These are phyloP conservation scores for Pterostichus niger DNA, from an alignment of 2,888 invertebrate genomes.

Conservation along the genomic window DNA sequence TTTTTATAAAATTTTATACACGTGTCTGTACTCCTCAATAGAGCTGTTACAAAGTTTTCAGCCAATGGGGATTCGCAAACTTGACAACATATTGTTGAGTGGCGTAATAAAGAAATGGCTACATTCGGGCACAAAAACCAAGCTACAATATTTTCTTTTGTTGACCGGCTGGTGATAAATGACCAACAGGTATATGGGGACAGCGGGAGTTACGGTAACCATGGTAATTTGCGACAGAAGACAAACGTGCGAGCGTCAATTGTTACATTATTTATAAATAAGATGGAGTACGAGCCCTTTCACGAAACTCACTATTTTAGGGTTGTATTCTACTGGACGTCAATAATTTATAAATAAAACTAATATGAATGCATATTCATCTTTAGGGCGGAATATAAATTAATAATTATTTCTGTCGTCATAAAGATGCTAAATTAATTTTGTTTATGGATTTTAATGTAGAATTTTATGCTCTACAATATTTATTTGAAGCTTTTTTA, in stretches of 20 bases:
- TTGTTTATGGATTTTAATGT: no score
- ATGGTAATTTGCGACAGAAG: constrained; percentile 60
- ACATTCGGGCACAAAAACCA: not conserved
- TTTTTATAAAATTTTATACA: constrained; percentile 31
- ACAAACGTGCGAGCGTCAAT: constrained; percentile 55
- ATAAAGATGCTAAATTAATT: no score
- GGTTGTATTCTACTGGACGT: no score
- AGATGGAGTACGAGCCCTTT: no score
- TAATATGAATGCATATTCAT: no score
- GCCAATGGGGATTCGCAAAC: not conserved
- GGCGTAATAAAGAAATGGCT: constrained; percentile 2
- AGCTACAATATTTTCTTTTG: not conserved
- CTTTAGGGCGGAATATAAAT: no score
- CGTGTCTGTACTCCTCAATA: constrained; percentile 29
- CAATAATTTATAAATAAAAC: no score
- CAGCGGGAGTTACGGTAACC: constrained; percentile 59
- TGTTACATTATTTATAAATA: constrained; percentile 62
- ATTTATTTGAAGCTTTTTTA: no score
- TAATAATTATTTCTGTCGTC: no score
- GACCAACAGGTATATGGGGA: constrained; percentile 26
- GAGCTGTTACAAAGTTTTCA: constrained; percentile 2
- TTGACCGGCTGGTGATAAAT: constrained; percentile 41
- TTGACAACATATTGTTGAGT: not conserved
- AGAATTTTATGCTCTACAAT: no score
- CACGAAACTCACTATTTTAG: no score